These are phyloP conservation scores for Molossus alvarezi DNA, from an alignment of 2,797 vertebrate genomes.

Conservation along the genomic window DNA sequence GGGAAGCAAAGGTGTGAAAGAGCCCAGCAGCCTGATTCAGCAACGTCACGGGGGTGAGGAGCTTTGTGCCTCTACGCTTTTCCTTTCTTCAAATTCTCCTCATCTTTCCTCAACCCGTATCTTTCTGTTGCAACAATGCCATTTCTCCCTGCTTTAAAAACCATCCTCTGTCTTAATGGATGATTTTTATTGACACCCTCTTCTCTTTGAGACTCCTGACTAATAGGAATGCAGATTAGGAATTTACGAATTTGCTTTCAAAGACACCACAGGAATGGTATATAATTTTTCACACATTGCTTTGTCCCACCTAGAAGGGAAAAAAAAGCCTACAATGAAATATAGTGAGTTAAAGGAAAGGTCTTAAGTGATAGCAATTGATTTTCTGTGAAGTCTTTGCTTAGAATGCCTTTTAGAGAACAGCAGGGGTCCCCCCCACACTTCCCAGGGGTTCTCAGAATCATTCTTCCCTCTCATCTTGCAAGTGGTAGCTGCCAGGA, in stretches of 20 bases:
- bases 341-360: conserved; percentile 72
- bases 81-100: conserved; percentile 1
- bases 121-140: conserved; percentile 11
- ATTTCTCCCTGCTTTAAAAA: conserved; percentile 44
- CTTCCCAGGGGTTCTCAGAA: conserved; percentile 72
- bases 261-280: conserved; percentile 64
- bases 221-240: conserved; percentile 66
- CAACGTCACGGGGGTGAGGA: neutral
- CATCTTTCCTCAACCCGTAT: neutral
- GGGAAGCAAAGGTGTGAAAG: neutral
- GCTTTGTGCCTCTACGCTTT: neutral
- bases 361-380: conserved; percentile 72
- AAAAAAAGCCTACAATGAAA: conserved; percentile 42
- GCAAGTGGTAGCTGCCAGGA: neutral
- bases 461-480: conserved; percentile 55
- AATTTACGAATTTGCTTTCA: conserved; percentile 77
- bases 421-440: conserved; percentile 48
- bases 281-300: conserved; percentile 56
- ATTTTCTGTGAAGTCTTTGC: conserved; percentile 80
- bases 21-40: neutral
- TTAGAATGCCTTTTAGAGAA: conserved; percentile 74
- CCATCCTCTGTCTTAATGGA: neutral
- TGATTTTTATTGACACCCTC: conserved; percentile 56
- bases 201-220: conserved; percentile 53
- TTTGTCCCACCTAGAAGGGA: conserved; percentile 52